phyloP scores from a whole-genome alignment of 2,888 invertebrate species.

The Hirtodrosophila cameraria region DNA sequence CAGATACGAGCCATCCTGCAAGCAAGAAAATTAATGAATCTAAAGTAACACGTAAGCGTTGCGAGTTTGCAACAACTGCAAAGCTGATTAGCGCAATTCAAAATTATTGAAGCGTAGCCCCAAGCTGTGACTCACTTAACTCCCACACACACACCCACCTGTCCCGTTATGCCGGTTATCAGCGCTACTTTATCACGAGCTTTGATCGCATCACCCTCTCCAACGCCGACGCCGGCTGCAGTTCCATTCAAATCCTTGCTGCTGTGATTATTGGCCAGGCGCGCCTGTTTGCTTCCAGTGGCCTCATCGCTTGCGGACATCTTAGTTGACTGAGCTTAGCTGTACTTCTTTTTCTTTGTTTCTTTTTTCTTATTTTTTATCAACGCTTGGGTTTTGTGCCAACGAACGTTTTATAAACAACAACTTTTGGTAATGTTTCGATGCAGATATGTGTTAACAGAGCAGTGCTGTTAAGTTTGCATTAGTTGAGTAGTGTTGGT shows the following conservation, averaged over 20 bases:
- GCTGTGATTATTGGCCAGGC: conserved; percentile 41
- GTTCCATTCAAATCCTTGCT: conserved; percentile 54
- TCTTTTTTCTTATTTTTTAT: conserved; percentile 15
- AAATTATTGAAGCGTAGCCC: neutral
- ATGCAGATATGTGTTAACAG: no score
- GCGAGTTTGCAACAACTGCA: neutral
- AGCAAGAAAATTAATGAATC: neutral
- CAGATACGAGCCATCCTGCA: conserved; percentile 98
- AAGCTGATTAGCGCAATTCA: neutral
- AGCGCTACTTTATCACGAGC: conserved; percentile 87
- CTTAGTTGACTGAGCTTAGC: conserved; percentile 26
- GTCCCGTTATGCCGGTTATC: conserved; percentile 98
- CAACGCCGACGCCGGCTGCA: conserved; percentile 6
- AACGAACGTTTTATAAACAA: conserved; percentile 57
- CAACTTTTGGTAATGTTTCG: no score
- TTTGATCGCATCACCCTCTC: conserved; percentile 15
- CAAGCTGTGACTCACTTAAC: conserved; percentile 30
- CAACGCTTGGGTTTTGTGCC: conserved; percentile 1
- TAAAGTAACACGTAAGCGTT: conserved; percentile 50
- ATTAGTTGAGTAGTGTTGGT: no score
- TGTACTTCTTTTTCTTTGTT: conserved; percentile 5
- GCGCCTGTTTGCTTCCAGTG: conserved; percentile 55
- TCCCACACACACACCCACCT: conserved; percentile 87
- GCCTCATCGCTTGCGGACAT: conserved; percentile 64
- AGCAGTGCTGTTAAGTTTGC: no score